Evolutionary conservation across 2,888 invertebrate genomes (phyloP), one percentile per base, ranked within the genome.

Genomic region (Boloria selene): DNA sequence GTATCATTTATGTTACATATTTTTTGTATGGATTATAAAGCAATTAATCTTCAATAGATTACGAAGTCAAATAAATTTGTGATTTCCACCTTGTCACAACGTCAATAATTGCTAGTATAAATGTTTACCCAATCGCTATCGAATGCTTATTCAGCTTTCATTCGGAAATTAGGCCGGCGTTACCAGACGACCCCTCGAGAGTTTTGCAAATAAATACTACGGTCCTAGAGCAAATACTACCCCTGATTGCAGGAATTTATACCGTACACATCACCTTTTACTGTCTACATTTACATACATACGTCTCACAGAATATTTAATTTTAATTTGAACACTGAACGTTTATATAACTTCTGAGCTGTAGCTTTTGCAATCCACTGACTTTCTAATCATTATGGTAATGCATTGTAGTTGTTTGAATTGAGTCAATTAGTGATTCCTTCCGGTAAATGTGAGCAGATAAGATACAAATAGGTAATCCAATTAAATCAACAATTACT

Each of bases 181-280:
- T 79, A 74, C 77, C 77, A 77, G 75, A 75, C 78, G 80, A 78
- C 78, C 82, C 79, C 81, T 80, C 75, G 84, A 86, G 86, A 84
- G 86, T 79, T 85, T 81, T 76, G 84, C 82, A 88, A 88, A 88
- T 88, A 88, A 88, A 88, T 85, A 84, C 81, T 73, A 78, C 82
- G 81, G 81, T 78, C 77, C 80, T 82, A 82, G 76, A 74, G 83
- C 79, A 85, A 86, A 88, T 83, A 86, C 76, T 73, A 72, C 68
- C 77, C 76, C 77, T 83, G 85, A 87, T 87, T 87, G 82, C 82
- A 78, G 70, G 72, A 75, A 74, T 75, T 72, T 73, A 73, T 73
- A 67, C 64, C 47, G 44, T 54, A 65, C 38, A 61, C 54, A 47
- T 67, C 53, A 44, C 44, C 62, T 65, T 58, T 63, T 68, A 83